A percentile compares a stretch with the other conserved stretches of the same genome.
These are phyloP conservation scores for Stramonita haemastoma DNA, from an alignment of 2,888 invertebrate genomes.

Conservation along the genomic window DNA sequence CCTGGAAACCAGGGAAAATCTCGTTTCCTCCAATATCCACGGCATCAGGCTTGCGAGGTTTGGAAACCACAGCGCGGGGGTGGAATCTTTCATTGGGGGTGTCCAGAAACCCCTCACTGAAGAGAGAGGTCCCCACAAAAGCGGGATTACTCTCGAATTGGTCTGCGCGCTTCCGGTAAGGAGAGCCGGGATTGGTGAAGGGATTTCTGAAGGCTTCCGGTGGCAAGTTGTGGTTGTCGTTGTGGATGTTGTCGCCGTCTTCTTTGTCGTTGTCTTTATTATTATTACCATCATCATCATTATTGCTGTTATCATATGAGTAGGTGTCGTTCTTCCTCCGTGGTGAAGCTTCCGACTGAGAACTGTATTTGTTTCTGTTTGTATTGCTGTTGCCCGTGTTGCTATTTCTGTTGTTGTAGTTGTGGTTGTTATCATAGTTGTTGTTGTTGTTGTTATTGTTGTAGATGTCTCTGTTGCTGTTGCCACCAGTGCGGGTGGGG, in stretches of 20 bases:
- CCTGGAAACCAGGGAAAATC: constrained; percentile 26
- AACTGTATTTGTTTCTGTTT: not conserved
- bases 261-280: not conserved
- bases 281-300: not conserved
- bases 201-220: constrained; percentile 26
- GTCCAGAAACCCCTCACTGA: constrained; percentile 36
- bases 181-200: constrained; percentile 21
- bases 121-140: constrained; percentile 26
- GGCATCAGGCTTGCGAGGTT: not conserved
- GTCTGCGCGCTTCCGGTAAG: not conserved
- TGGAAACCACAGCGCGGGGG: not conserved
- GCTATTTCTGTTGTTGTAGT: not conserved
- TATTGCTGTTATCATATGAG: not conserved
- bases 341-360: not conserved
- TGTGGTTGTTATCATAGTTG: not conserved
- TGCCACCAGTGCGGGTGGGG: not conserved
- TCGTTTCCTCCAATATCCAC: constrained; percentile 16
- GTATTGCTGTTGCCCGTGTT: not conserved
- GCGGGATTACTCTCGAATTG: constrained; percentile 36
- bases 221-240: not conserved
- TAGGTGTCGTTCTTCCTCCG: not conserved
- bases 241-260: not conserved
- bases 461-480: not conserved
- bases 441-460: not conserved
- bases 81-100: not conserved